phyloP scores from a whole-genome alignment of 2,888 invertebrate genomes.

The Eulithis prunata region DNA sequence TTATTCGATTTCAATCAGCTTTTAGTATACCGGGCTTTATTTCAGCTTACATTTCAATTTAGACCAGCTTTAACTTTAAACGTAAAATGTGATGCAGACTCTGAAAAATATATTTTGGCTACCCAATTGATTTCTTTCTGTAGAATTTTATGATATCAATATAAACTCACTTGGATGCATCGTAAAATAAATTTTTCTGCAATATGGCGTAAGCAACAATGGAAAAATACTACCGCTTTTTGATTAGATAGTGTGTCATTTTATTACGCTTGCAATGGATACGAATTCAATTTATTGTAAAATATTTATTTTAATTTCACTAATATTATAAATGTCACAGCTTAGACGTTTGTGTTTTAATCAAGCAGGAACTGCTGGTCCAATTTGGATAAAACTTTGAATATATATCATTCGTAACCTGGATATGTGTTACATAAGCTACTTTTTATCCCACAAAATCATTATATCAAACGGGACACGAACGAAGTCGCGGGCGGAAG shows the following conservation, averaged over 20 bases:
- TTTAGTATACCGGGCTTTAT: conserved; percentile 18
- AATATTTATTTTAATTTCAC: too few relatives aligned
- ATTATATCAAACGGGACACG: too few relatives aligned
- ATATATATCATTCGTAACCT: too few relatives aligned
- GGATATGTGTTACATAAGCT: too few relatives aligned
- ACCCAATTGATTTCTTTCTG: conserved; percentile 6
- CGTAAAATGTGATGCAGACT: conserved; percentile 1
- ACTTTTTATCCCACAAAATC: too few relatives aligned
- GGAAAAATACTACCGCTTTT: conserved; percentile 45
- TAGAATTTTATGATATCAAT: conserved; percentile 28
- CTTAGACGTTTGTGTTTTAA: too few relatives aligned
- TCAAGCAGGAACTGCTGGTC: too few relatives aligned
- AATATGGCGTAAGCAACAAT: conserved; percentile 49
- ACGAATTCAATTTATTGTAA: not conserved
- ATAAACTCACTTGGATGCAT: conserved; percentile 41
- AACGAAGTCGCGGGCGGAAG: too few relatives aligned
- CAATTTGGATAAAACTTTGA: too few relatives aligned
- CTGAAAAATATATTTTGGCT: not conserved
- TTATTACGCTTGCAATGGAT: conserved; percentile 34
- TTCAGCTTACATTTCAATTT: conserved; percentile 20
- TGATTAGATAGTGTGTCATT: conserved; percentile 37
- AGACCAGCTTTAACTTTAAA: conserved; percentile 8
- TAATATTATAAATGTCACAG: too few relatives aligned
- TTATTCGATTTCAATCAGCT: conserved; percentile 11
- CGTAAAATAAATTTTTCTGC: conserved; percentile 48